Percentiles rank a stretch among this genome's conserved stretches.
phyloP scores from a whole-genome alignment of 2,888 invertebrate species.

The Caenorhabditis sp. region DNA sequence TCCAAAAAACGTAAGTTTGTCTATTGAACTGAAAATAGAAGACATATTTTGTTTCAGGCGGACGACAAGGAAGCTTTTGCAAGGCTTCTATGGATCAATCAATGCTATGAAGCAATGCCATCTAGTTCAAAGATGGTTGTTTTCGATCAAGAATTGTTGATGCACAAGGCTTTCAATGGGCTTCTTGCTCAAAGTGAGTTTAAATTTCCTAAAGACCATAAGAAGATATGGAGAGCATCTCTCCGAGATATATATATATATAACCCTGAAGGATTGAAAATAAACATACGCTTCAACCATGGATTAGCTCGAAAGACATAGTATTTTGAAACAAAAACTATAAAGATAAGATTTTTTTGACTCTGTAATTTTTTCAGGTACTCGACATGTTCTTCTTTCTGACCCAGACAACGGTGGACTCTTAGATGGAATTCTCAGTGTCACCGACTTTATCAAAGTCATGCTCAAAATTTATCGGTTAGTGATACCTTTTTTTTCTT shows the following conservation, averaged over 20 bases:
- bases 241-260: too few species aligned
- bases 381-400: slow-evolving; percentile 59
- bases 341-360: too few species aligned
- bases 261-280: too few species aligned
- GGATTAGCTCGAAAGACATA: too few species aligned
- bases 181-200: slow-evolving; percentile 84
- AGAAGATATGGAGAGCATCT: too few species aligned
- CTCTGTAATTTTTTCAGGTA: slow-evolving; percentile 52
- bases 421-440: slow-evolving; percentile 84
- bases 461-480: slow-evolving; percentile 74
- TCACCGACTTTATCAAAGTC: slow-evolving; percentile 98
- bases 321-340: too few species aligned
- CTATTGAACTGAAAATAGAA: not conserved
- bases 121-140: slow-evolving; percentile 98
- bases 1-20: slow-evolving; percentile 29
- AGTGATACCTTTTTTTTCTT: not conserved
- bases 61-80: slow-evolving; percentile 47
- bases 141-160: slow-evolving; percentile 94
- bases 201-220: too few species aligned
- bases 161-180: slow-evolving; percentile 98
- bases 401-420: slow-evolving; percentile 40
- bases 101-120: slow-evolving; percentile 98
- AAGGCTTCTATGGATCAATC: slow-evolving; percentile 94
- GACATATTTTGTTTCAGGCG: slow-evolving; percentile 12
- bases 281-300: too few species aligned